phyloP scores from a whole-genome alignment of 2,888 invertebrate species.

The Xanthia icteritia region DNA sequence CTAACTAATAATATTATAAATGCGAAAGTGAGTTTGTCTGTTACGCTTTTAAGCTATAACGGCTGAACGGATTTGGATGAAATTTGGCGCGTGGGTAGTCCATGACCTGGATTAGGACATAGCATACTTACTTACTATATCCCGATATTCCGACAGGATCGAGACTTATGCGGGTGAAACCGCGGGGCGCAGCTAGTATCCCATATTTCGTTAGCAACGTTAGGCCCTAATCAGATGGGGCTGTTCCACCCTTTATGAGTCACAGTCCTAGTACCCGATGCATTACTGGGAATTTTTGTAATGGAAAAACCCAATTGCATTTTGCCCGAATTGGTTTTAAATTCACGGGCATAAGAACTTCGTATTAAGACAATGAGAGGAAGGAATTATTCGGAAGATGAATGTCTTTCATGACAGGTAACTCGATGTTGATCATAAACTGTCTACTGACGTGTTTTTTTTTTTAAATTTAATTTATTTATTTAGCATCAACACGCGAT shows the following conservation, averaged over 20 bases:
- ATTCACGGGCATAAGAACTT: not conserved
- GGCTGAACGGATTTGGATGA: too few relatives aligned
- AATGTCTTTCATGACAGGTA: not conserved
- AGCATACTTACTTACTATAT: too few relatives aligned
- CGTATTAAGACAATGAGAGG: not conserved
- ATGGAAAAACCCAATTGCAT: slow-evolving; percentile 25
- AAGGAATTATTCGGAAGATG: not conserved
- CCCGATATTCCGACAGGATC: too few relatives aligned
- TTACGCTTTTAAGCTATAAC: too few relatives aligned
- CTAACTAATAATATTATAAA: too few relatives aligned
- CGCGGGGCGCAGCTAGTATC: not conserved
- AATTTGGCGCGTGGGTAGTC: too few relatives aligned
- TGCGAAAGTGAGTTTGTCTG: too few relatives aligned
- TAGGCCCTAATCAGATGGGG: slow-evolving; percentile 13
- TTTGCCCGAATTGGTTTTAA: not conserved
- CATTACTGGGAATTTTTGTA: not conserved
- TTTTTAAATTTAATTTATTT: too few relatives aligned
- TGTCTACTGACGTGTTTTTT: slow-evolving; percentile 42
- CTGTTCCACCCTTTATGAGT: slow-evolving; percentile 38
- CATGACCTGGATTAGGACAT: too few relatives aligned
- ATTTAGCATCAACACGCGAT: slow-evolving; percentile 44
- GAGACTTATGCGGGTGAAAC: too few relatives aligned
- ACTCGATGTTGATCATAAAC: slow-evolving; percentile 5
- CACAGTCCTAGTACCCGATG: slow-evolving; percentile 1
- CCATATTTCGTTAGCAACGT: not conserved